Evolutionary conservation across 2,797 vertebrate species (phyloP).

Genomic region (Scyliorhinus canicula): DNA sequence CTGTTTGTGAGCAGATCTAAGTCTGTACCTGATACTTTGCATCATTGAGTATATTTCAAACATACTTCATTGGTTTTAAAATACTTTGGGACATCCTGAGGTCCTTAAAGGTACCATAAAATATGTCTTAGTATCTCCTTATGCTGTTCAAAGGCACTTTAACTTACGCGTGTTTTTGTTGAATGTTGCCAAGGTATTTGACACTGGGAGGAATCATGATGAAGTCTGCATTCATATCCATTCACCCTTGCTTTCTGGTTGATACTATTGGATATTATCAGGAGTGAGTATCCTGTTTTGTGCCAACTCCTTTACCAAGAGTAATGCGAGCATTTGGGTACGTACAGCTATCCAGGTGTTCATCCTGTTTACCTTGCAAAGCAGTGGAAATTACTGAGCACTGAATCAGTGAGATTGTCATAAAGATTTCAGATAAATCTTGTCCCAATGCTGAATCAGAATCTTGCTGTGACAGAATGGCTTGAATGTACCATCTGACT

Average conservation of each 20-base stretch:
- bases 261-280: not conserved
- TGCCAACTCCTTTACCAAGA: not conserved
- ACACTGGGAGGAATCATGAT: not conserved
- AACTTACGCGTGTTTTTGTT: not conserved
- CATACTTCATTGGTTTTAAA: not conserved
- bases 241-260: not conserved
- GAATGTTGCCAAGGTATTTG: not conserved
- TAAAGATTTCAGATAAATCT: not conserved
- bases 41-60: not conserved
- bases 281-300: not conserved
- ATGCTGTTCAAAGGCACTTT: not conserved
- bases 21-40: not conserved
- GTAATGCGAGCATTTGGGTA: not conserved
- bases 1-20: not conserved
- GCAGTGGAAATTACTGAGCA: too few relatives aligned
- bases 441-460: not conserved
- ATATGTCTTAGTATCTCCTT: not conserved
- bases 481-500: not conserved
- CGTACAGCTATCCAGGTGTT: not conserved
- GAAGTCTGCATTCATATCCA: too few relatives aligned
- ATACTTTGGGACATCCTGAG: not conserved
- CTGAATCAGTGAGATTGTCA: not conserved
- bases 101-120: not conserved
- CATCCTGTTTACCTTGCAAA: not conserved
- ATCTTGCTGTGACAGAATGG: too few relatives aligned